Conservation (phyloP, 2,797 vertebrate species). For the Paedocypris micromegethes region DNA sequence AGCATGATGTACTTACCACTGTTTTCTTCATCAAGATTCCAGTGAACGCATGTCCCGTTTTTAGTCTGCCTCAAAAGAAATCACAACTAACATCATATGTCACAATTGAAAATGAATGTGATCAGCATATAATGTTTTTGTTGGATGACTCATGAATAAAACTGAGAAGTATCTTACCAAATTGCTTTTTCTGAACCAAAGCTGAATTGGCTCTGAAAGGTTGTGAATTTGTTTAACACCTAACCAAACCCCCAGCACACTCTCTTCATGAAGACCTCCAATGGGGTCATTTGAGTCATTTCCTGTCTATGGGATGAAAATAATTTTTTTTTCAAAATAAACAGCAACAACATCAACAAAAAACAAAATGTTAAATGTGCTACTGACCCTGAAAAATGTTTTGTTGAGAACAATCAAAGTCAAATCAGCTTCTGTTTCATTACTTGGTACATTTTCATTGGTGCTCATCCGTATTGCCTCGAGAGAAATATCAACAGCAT, state of each 20-base stretch:
- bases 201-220: constrained; percentile 55
- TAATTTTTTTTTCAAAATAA: too few species aligned
- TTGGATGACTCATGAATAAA: too few species aligned
- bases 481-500: constrained; percentile 49
- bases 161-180: constrained; percentile 40
- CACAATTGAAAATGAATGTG: background rate
- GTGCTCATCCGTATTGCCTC: constrained; percentile 52
- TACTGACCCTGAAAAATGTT: constrained; percentile 56
- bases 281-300: background rate
- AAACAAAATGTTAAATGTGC: background rate
- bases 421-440: constrained; percentile 18
- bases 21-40: constrained; percentile 41
- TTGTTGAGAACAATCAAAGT: constrained; percentile 52
- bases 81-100: too few species aligned
- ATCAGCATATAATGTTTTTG: too few species aligned
- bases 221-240: constrained; percentile 46
- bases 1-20: background rate
- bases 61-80: constrained; percentile 49
- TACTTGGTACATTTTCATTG: accelerated
- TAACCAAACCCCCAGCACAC: constrained; percentile 59
- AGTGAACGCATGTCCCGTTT: constrained; percentile 61
- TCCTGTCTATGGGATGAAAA: background rate
- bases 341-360: background rate
- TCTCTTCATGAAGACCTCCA: background rate
- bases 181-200: constrained; percentile 51